Percentiles rank a stretch among this genome's conserved stretches.
Conservation (phyloP, 1,140 invertebrate genomes). For the Drosophila gunungcola region DNA sequence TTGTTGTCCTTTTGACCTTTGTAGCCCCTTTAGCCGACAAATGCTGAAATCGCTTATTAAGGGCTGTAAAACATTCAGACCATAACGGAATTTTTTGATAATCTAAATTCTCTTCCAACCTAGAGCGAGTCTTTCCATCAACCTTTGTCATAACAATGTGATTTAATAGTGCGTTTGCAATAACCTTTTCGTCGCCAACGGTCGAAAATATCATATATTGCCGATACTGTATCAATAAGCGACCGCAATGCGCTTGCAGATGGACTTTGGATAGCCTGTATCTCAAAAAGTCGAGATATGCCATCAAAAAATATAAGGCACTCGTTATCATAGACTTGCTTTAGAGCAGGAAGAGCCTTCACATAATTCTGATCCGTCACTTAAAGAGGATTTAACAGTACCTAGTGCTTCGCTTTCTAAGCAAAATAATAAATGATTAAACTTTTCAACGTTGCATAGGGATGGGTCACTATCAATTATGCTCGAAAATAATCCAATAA, state of each 20-base stretch:
- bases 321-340: not conserved
- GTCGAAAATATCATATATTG: no score
- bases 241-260: no score
- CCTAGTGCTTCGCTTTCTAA: not conserved
- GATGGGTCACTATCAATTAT: no score
- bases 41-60: no score
- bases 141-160: conserved; percentile 1
- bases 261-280: no score
- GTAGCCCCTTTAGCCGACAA: conserved; percentile 2
- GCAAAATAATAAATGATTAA: not conserved
- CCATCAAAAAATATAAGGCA: conserved; percentile 1
- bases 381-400: not conserved
- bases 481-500: conserved; percentile 4
- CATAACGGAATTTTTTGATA: conserved; percentile 18
- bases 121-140: conserved; percentile 7
- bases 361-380: conserved; percentile 2
- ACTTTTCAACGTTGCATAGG: not conserved
- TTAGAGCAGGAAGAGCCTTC: not conserved
- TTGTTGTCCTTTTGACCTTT: not conserved
- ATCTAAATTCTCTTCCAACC: conserved; percentile 6
- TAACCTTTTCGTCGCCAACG: no score
- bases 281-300: not conserved
- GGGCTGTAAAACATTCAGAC: not conserved
- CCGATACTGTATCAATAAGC: no score
- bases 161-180: not conserved